Base-by-base conservation (phyloP, 1,140 invertebrate species). In the Saccostrea cuccullata region DNA sequence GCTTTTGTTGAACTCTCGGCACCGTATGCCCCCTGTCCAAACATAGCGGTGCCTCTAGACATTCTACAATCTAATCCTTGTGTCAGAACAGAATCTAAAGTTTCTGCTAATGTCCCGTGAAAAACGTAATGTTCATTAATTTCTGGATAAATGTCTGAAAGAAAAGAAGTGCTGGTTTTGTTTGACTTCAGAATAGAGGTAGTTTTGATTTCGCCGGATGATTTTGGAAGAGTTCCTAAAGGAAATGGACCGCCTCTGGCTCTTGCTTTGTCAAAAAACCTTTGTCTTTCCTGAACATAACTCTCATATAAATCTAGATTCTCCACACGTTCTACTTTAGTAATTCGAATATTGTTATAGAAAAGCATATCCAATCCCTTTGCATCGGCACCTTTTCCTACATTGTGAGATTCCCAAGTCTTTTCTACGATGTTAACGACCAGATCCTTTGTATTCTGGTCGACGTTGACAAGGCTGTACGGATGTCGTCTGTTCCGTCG, bases 101-200 rank as follows among this genome's bases (percentile, higher is more conserved):
- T 89, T 4, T 86, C 85, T 30, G 58, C 73, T 40, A 88, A 86
- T 1, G 93, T 93, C n/a, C 93, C 93, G 90, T 94, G 93, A 86
- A 93, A 94, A 40, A 93, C 30, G 85, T 92, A 94, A 85, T 92
- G 91, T 86, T 94, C 93, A 90, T 94, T 94, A 0, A 94, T 87
- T 85, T 93, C 92, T 84, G 20, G 56, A 83, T 87, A 90, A 56
- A 90, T 88, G 36, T 92, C 91, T n/a, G 67, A 70, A 55, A 58
- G 55, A 82, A 87, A 77, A 23, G 20, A 15, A 83, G 26, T 2
- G 67, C 82, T 17, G 47, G 58, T 30, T 73, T 70, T 64, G 55
- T 84, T 13, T 0, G 86, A 40, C 20, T 58, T 83, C 55, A 90
- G 85, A 30, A 85, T 87, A 9, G 30, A 47, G 13, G 86, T 88